Evolutionary conservation across 2,113 vertebrate genomes (phyloP).

Genomic region (Candoia aspera): DNA sequence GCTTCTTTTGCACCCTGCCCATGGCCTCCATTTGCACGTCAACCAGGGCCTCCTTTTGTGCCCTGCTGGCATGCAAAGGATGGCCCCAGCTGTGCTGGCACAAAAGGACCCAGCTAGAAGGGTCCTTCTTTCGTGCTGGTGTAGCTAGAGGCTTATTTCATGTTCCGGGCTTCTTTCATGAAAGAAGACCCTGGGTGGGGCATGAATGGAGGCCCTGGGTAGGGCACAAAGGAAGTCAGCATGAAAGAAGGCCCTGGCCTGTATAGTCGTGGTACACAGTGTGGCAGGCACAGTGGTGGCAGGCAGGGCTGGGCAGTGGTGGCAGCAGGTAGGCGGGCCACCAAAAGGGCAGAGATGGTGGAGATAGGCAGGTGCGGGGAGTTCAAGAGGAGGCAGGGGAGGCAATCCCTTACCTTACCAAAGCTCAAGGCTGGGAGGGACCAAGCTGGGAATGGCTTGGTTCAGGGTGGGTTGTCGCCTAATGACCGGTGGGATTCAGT

Average conservation of each 20-base stretch:
- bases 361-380: not conserved
- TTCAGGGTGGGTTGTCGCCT: too few relatives aligned
- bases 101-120: not conserved
- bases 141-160: not conserved
- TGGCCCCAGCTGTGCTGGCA: not conserved
- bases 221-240: not conserved
- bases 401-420: not conserved
- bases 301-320: not conserved
- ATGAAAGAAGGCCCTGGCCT: not conserved
- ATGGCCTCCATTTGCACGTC: not conserved
- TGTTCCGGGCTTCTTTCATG: not conserved
- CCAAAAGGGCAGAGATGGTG: not conserved
- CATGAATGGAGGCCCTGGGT: not conserved
- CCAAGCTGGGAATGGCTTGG: too few relatives aligned
- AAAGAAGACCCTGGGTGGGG: not conserved
- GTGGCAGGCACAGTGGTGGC: not conserved
- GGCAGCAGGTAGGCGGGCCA: not conserved
- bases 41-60: not conserved
- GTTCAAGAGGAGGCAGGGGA: not conserved
- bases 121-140: not conserved
- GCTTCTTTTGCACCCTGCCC: not conserved
- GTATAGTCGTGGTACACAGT: not conserved
- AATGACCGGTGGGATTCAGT: too few relatives aligned
- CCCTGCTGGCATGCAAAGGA: not conserved
- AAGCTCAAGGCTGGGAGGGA: too few relatives aligned